Conservation (phyloP, 2,113 vertebrate species). For the Phrynocephalus versicolor region DNA sequence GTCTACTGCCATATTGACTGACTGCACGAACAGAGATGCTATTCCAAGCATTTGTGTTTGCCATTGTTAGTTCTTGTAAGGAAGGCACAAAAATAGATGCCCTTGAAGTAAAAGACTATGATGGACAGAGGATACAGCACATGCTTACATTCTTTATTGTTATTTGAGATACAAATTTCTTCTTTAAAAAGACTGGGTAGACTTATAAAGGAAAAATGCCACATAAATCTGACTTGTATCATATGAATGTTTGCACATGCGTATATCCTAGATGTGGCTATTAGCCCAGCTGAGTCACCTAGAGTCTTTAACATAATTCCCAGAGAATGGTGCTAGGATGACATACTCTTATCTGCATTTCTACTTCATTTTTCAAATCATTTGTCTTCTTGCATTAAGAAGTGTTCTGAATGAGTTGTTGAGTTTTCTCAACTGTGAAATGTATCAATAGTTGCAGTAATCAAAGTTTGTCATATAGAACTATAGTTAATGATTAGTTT, state of each 20-base stretch:
- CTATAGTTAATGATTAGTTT: neutral
- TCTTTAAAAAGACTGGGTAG: neutral
- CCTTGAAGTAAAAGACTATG: neutral
- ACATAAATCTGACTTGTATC: neutral
- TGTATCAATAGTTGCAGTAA: neutral
- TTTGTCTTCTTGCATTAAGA: neutral
- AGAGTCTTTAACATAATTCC: neutral
- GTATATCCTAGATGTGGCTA: neutral
- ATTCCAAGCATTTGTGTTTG: conserved; percentile 1
- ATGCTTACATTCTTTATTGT: neutral
- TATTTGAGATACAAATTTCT: neutral
- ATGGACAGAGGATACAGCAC: neutral
- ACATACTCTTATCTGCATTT: neutral
- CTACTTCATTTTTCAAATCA: neutral
- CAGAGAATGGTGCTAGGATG: neutral
- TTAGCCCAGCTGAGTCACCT: neutral
- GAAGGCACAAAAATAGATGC: neutral
- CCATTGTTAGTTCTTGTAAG: neutral
- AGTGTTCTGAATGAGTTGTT: neutral
- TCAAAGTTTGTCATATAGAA: neutral
- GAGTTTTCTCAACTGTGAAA: no score
- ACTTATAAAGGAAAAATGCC: neutral
- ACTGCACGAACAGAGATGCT: neutral
- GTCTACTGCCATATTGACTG: neutral
- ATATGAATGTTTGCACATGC: neutral